Conservation (phyloP, 2,113 vertebrate genomes). For the Phyllostomus hastatus region DNA sequence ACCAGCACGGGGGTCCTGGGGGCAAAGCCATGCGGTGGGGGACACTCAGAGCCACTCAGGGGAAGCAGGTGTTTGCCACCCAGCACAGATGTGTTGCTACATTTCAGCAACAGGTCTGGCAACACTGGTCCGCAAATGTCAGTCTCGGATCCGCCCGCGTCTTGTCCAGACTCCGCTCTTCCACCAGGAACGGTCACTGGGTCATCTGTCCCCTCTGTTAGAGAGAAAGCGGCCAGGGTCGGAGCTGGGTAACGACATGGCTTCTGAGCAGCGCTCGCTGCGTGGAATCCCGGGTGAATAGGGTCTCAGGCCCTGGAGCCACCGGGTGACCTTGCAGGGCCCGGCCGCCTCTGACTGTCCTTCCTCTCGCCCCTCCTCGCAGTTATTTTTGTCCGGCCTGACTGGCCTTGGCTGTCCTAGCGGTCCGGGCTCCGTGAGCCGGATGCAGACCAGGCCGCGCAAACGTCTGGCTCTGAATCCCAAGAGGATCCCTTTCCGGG, state of each 20-base stretch:
- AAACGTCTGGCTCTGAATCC: conserved; percentile 50
- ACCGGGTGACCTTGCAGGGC: conserved; percentile 39
- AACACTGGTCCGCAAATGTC: not conserved
- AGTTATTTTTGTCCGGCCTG: conserved; percentile 62
- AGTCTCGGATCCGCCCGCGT: not conserved
- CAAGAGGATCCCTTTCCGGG: conserved; percentile 42
- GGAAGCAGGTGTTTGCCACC: not conserved
- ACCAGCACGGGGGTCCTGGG: not conserved
- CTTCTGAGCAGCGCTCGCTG: conserved; percentile 19
- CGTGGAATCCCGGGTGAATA: not conserved
- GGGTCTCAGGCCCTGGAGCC: conserved; percentile 48
- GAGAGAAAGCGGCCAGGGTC: not conserved
- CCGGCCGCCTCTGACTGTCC: not conserved
- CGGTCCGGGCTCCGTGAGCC: conserved; percentile 50
- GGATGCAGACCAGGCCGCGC: conserved; percentile 52
- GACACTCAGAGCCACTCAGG: not conserved
- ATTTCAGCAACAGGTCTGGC: not conserved
- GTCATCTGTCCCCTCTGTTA: not conserved
- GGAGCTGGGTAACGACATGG: not conserved
- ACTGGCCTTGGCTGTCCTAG: conserved; percentile 43
- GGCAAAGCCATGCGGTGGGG: not conserved
- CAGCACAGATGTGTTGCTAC: not conserved
- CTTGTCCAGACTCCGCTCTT: not conserved
- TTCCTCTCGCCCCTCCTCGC: not conserved
- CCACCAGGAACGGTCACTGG: not conserved